phyloP scores from a whole-genome alignment of 2,888 invertebrate genomes.

The Acrocera orbiculus region DNA sequence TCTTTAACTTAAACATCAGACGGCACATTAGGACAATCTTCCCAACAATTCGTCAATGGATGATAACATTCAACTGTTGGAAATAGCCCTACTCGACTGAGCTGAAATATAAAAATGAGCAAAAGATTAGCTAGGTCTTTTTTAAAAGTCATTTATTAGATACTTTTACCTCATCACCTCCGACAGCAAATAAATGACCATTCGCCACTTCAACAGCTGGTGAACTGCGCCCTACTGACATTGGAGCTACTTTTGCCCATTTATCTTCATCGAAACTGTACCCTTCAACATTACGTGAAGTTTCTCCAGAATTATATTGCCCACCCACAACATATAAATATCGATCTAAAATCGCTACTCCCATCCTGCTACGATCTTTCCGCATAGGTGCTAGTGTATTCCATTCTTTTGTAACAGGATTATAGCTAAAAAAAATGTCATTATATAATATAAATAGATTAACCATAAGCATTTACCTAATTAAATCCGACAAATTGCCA shows the following conservation, averaged over 20 bases:
- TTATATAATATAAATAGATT: neutral
- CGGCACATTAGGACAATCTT: no score
- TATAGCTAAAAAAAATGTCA: constrained; percentile 36
- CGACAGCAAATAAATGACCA: constrained; percentile 65
- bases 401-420: constrained; percentile 70
- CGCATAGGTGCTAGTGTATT: constrained; percentile 56
- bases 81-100: no score
- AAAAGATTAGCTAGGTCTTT: neutral
- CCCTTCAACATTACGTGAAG: constrained; percentile 64
- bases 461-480: constrained; percentile 26
- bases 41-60: no score
- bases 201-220: constrained; percentile 74
- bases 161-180: constrained; percentile 50
- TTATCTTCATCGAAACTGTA: constrained; percentile 34
- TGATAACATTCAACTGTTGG: constrained; percentile 55
- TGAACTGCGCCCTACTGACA: constrained; percentile 59
- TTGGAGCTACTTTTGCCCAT: constrained; percentile 60
- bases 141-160: no score
- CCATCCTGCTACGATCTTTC: constrained; percentile 72
- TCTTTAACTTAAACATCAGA: no score
- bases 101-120: neutral
- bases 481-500: constrained; percentile 61
- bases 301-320: constrained; percentile 61
- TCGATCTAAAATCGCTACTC: constrained; percentile 68
- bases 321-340: constrained; percentile 79